These are phyloP conservation scores for Adrianichthys oophorus DNA, from an alignment of 2,797 vertebrate genomes.

Conservation along the genomic window DNA sequence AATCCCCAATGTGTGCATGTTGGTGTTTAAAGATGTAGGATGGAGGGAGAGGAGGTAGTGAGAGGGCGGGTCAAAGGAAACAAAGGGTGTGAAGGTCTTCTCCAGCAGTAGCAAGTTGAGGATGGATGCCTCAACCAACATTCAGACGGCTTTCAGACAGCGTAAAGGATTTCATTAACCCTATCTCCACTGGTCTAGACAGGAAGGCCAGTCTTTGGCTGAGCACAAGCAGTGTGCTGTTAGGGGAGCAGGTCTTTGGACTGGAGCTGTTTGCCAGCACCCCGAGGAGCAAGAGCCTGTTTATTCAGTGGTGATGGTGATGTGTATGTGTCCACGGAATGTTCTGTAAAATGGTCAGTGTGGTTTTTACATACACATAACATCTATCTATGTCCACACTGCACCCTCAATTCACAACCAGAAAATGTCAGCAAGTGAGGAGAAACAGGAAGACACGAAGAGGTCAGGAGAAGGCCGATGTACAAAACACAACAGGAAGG, in stretches of 20 bases:
- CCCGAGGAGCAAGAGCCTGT: conserved; percentile 39
- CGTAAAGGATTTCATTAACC: conserved; percentile 76
- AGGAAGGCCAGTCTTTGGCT: conserved; percentile 64
- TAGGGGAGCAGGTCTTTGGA: conserved; percentile 22
- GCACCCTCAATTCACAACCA: conserved; percentile 38
- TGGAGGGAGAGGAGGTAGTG: conserved; percentile 31
- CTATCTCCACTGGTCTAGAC: conserved; percentile 82
- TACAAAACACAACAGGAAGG: conserved; percentile 30
- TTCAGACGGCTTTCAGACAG: conserved; percentile 65
- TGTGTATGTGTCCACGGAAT: conserved; percentile 33
- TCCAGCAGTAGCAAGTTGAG: conserved; percentile 42
- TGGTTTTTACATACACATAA: conserved; percentile 38
- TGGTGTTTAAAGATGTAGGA: conserved; percentile 45
- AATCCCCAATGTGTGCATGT: conserved; percentile 68
- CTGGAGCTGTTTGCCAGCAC: conserved; percentile 29
- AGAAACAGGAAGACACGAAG: conserved; percentile 56
- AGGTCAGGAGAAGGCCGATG: conserved; percentile 50
- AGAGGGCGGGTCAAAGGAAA: conserved; percentile 26
- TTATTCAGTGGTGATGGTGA: conserved; percentile 42
- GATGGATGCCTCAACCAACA: conserved; percentile 60
- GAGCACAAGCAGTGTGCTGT: conserved; percentile 63
- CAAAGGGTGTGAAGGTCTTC: conserved; percentile 47
- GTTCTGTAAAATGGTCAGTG: conserved; percentile 38
- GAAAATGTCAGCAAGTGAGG: conserved; percentile 57
- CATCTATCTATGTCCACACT: conserved; percentile 37